Evolutionary conservation across 1,140 invertebrate species (phyloP).

Genomic region (Drosophila cardini): DNA sequence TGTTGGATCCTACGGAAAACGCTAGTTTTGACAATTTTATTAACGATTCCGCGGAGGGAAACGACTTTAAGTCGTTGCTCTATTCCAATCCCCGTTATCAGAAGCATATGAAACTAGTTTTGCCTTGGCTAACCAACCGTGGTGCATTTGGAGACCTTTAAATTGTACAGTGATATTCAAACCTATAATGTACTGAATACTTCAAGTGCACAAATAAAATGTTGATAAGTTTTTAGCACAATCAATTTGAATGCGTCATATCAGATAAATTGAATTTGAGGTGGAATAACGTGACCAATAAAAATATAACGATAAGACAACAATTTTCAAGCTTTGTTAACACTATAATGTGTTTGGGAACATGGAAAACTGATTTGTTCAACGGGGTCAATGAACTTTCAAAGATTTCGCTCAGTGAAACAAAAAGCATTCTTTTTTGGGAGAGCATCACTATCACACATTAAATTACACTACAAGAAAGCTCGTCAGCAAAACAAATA

Average conservation of each 20-base stretch:
- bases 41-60: conserved; percentile 47
- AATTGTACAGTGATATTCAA: not conserved
- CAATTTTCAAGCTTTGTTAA: conserved; percentile 9
- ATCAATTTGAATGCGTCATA: conserved; percentile 11
- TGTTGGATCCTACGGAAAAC: conserved; percentile 67
- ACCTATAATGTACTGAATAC: too few relatives aligned
- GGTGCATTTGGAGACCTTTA: conserved; percentile 33
- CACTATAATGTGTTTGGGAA: not conserved
- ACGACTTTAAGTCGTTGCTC: conserved; percentile 64
- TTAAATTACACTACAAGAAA: too few relatives aligned
- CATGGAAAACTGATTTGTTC: not conserved
- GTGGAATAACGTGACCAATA: conserved; percentile 5
- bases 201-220: not conserved
- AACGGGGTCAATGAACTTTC: not conserved
- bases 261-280: not conserved
- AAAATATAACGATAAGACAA: conserved; percentile 7
- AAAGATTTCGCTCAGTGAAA: not conserved
- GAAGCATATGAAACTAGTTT: conserved; percentile 59
- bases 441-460: too few relatives aligned
- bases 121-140: conserved; percentile 72
- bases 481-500: too few relatives aligned
- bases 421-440: not conserved
- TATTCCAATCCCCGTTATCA: conserved; percentile 65
- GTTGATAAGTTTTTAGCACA: conserved; percentile 4
- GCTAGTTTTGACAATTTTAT: conserved; percentile 72